Evolutionary conservation across 2,797 vertebrate genomes (phyloP).

Genomic region (Pangasius sanitwongsei): DNA sequence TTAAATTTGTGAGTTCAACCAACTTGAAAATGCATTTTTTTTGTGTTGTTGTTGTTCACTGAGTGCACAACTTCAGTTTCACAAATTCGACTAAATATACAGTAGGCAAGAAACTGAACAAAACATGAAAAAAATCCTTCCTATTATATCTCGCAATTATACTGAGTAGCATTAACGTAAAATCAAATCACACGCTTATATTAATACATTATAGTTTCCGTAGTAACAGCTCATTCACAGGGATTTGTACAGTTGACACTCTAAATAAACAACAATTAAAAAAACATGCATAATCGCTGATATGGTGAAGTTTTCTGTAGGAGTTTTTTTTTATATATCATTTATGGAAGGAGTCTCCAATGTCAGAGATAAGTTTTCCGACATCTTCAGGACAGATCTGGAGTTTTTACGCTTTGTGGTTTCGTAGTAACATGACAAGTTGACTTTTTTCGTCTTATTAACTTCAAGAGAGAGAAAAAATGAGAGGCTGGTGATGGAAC

Average conservation of each 20-base stretch:
- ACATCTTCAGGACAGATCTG: too few relatives aligned
- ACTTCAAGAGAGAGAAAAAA: too few relatives aligned
- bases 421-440: too few relatives aligned
- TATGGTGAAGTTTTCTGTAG: neutral
- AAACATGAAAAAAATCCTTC: too few relatives aligned
- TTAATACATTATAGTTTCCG: neutral
- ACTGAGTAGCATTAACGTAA: too few relatives aligned
- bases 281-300: neutral
- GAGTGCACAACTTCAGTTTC: neutral
- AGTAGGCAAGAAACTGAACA: neutral
- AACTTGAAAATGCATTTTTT: neutral
- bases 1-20: neutral
- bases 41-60: neutral
- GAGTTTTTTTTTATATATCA: neutral
- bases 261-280: neutral
- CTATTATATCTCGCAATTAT: neutral
- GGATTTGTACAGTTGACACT: neutral
- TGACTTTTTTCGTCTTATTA: too few relatives aligned
- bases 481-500: too few relatives aligned
- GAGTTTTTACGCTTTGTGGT: too few relatives aligned
- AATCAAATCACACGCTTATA: too few relatives aligned
- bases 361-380: neutral
- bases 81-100: neutral
- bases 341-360: neutral
- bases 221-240: neutral